Evolutionary conservation across 2,888 invertebrate genomes (phyloP).

Genomic region (Xylota sylvarum): DNA sequence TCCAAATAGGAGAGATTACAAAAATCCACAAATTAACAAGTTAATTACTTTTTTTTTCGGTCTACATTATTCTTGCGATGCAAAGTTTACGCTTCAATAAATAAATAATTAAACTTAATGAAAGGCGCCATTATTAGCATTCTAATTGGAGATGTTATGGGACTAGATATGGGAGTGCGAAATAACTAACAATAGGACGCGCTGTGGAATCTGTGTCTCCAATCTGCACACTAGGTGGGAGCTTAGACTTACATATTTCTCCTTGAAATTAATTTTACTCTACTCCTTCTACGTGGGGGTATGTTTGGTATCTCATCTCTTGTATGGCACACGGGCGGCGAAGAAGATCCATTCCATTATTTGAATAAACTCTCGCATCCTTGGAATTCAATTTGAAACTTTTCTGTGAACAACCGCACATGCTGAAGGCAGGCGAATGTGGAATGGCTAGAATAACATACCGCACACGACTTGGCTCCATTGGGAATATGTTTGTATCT

Average conservation of each 20-base stretch:
- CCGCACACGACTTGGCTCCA: neutral
- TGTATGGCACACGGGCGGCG: neutral
- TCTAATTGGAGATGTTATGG: constrained; percentile 39
- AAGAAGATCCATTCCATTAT: constrained; percentile 30
- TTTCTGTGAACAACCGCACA: constrained; percentile 59
- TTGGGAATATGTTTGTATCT: neutral
- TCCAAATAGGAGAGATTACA: constrained; percentile 59
- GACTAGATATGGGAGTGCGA: constrained; percentile 12
- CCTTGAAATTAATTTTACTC: constrained; percentile 30
- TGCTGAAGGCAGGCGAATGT: constrained; percentile 4
- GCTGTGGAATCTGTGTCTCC: constrained; percentile 1
- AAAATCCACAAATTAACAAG: constrained; percentile 69
- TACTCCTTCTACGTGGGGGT: neutral
- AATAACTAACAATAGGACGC: constrained; percentile 10
- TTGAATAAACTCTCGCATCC: constrained; percentile 46
- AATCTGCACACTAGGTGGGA: neutral
- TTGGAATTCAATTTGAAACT: constrained; percentile 66
- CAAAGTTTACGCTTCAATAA: constrained; percentile 62
- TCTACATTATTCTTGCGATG: constrained; percentile 19
- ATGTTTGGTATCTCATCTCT: neutral
- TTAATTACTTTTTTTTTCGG: constrained; percentile 53
- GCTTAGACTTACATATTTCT: constrained; percentile 3
- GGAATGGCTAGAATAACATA: neutral
- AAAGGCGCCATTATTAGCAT: constrained; percentile 45
- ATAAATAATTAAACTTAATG: constrained; percentile 70